These are phyloP conservation scores for Tiphia femorata DNA, from an alignment of 2,888 invertebrate species.

Conservation along the genomic window DNA sequence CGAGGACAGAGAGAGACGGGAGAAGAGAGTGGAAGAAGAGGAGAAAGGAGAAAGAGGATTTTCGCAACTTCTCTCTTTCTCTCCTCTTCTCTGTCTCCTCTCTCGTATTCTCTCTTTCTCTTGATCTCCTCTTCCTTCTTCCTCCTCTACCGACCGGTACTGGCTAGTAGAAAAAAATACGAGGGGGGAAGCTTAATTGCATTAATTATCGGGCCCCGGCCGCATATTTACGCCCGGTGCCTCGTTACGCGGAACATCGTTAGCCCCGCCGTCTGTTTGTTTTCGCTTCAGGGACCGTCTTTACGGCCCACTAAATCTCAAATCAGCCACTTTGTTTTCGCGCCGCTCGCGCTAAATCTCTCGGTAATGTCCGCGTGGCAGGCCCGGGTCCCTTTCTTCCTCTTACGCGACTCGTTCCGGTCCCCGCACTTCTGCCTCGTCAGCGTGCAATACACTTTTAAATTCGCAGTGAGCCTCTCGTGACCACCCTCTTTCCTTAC, in stretches of 20 bases:
- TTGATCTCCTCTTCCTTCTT: neutral
- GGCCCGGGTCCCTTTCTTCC: neutral
- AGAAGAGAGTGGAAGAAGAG: neutral
- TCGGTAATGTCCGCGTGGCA: constrained; percentile 2
- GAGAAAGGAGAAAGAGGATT: neutral
- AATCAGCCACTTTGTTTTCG: constrained; percentile 46
- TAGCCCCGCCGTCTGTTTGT: constrained; percentile 30
- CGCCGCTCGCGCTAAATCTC: constrained; percentile 26
- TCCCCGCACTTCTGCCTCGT: too few relatives aligned
- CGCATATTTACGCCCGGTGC: constrained; percentile 25
- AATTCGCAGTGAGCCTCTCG: too few relatives aligned
- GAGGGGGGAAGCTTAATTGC: constrained; percentile 39
- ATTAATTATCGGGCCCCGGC: constrained; percentile 34
- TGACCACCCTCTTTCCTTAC: too few relatives aligned
- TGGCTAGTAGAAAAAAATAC: constrained; percentile 16
- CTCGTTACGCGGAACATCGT: constrained; percentile 39
- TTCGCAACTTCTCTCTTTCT: too few relatives aligned
- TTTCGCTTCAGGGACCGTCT: constrained; percentile 28
- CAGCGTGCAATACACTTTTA: too few relatives aligned
- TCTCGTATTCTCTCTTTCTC: too few relatives aligned
- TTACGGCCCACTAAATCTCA: constrained; percentile 36
- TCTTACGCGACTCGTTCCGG: too few relatives aligned
- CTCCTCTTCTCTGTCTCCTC: too few relatives aligned
- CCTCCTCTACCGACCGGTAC: neutral
- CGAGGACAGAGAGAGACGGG: neutral